Conservation (phyloP, 1,140 invertebrate genomes). For the Bombus pascuorum region DNA sequence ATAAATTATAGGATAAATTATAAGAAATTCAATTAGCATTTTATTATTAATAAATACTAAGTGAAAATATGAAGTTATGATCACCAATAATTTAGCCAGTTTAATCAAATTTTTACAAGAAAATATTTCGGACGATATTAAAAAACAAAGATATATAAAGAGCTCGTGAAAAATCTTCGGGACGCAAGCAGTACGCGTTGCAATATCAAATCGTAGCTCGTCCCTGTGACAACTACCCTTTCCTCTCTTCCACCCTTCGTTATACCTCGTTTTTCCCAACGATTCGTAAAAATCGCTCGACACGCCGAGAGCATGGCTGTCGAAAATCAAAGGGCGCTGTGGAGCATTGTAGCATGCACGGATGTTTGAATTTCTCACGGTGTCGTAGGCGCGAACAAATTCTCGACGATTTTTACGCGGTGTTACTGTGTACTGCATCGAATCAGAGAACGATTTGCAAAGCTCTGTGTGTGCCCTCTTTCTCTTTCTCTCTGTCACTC, state of each 20-base stretch:
- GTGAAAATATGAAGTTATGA: no score
- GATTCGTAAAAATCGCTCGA: constrained; percentile 9
- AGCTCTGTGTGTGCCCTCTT: neutral
- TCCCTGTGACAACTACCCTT: neutral
- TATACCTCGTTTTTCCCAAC: neutral
- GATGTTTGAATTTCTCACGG: neutral
- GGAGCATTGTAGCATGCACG: neutral
- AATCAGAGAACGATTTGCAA: constrained; percentile 24
- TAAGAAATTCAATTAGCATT: no score
- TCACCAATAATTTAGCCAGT: no score
- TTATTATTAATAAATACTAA: no score
- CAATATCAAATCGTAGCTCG: neutral
- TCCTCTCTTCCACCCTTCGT: neutral
- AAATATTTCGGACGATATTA: no score
- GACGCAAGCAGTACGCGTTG: neutral
- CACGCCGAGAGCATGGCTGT: constrained; percentile 6
- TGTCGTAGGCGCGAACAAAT: constrained; percentile 17
- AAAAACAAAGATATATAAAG: neutral
- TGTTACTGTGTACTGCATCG: constrained; percentile 7
- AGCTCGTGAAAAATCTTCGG: neutral
- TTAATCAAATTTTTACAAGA: no score
- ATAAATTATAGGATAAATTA: no score
- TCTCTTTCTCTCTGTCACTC: neutral
- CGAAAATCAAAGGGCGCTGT: constrained; percentile 3
- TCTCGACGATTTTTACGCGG: constrained; percentile 6